A percentile compares a stretch with the other conserved stretches of the same genome.
Evolutionary conservation across 2,888 invertebrate genomes (phyloP).

Genomic region (Dugesia japonica): DNA sequence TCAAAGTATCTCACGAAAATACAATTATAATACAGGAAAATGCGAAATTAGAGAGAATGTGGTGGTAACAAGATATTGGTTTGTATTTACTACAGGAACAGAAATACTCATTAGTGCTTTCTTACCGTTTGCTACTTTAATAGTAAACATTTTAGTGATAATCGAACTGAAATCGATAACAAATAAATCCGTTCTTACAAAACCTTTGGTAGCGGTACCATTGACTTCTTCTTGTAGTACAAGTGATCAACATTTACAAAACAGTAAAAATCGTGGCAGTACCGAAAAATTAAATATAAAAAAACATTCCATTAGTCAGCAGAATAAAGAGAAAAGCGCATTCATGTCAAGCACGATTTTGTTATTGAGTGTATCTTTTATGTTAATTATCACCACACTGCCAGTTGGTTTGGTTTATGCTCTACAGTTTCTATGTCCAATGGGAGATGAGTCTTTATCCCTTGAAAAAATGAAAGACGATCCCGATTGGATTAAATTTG

Average conservation of each 20-base stretch:
- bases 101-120: constrained; percentile 2
- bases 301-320: background rate
- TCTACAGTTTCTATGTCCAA: background rate
- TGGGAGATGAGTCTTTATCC: background rate
- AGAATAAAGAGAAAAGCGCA: background rate
- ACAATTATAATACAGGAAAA: background rate
- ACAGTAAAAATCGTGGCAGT: background rate
- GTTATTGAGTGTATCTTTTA: background rate
- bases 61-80: background rate
- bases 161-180: background rate
- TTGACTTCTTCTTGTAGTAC: background rate
- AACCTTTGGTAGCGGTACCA: background rate
- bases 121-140: background rate
- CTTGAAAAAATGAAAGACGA: background rate
- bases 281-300: background rate
- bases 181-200: background rate
- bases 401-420: constrained; percentile 9
- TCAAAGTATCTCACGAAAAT: constrained; percentile 7
- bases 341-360: background rate
- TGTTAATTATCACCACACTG: background rate
- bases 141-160: background rate
- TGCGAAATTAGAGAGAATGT: background rate
- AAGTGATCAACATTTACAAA: background rate
- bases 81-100: background rate
- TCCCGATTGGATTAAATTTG: background rate